Percentiles rank a stretch among this genome's conserved stretches.
Conservation (phyloP, 2,888 invertebrate species). For the Monoplex corrugatus region DNA sequence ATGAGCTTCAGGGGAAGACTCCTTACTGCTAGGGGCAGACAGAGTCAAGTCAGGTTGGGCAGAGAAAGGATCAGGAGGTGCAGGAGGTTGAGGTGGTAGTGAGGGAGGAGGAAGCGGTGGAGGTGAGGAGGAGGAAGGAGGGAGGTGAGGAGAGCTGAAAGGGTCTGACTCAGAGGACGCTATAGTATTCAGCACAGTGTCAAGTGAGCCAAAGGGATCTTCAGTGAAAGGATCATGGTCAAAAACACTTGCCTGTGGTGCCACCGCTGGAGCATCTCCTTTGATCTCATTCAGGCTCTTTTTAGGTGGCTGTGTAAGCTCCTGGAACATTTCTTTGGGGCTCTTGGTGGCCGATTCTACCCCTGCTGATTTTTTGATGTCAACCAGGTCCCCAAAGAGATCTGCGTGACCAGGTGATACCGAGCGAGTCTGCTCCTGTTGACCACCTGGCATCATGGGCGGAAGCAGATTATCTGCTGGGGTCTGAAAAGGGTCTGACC, state of each 20-base stretch:
- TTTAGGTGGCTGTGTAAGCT: constrained; percentile 64
- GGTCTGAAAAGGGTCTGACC: constrained; percentile 53
- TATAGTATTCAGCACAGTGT: constrained; percentile 48
- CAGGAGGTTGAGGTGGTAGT: constrained; percentile 40
- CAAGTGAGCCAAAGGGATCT: constrained; percentile 53
- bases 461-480: constrained; percentile 45
- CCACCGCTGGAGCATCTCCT: constrained; percentile 51
- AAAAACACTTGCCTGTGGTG: constrained; percentile 37
- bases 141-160: constrained; percentile 62
- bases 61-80: constrained; percentile 18
- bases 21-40: constrained; percentile 45
- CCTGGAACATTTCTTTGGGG: constrained; percentile 73
- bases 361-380: constrained; percentile 56
- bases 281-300: constrained; percentile 70
- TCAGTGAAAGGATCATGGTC: constrained; percentile 48
- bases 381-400: constrained; percentile 68
- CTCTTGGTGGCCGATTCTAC: constrained; percentile 52
- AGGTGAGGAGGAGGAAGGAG: constrained; percentile 48
- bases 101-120: constrained; percentile 39
- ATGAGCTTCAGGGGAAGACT: constrained; percentile 16
- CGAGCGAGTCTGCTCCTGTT: constrained; percentile 28
- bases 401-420: constrained; percentile 51
- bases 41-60: constrained; percentile 25
- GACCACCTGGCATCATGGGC: constrained; percentile 51
- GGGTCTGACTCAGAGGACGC: constrained; percentile 57